phyloP scores from a whole-genome alignment of 53 echinoderm and acorn worm genomes.

The Crossaster papposus region DNA sequence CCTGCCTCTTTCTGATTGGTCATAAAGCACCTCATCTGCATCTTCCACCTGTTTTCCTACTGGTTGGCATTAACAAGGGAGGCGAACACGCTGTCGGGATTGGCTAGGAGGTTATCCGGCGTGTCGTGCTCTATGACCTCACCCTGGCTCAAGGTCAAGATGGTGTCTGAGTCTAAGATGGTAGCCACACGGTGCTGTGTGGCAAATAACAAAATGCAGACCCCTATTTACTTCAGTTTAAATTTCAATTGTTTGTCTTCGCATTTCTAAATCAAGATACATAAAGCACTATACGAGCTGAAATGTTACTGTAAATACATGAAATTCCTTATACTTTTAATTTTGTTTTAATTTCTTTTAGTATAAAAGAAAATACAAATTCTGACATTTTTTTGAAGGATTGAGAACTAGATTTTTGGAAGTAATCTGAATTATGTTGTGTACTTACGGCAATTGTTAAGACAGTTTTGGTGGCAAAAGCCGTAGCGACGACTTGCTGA shows the following conservation, averaged over 20 bases:
- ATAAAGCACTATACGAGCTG: too few species aligned
- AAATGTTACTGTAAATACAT: too few species aligned
- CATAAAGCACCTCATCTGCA: too few species aligned
- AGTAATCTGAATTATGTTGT: neutral
- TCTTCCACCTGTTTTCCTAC: too few species aligned
- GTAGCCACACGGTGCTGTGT: conserved; percentile 86
- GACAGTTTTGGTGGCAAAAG: conserved; percentile 70
- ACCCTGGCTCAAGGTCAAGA: conserved; percentile 77
- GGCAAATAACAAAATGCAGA: neutral
- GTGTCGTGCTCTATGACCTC: conserved; percentile 73
- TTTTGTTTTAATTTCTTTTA: too few species aligned
- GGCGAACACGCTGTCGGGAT: conserved; percentile 76
- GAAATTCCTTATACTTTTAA: too few species aligned
- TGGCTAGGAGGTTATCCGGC: conserved; percentile 59
- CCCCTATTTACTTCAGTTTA: too few species aligned
- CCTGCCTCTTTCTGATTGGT: too few species aligned
- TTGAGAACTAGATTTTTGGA: neutral
- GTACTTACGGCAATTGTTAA: conserved; percentile 76
- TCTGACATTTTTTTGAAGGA: neutral
- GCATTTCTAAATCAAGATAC: too few species aligned
- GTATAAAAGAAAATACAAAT: too few species aligned
- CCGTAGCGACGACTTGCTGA: conserved; percentile 70
- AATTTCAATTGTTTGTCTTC: too few species aligned
- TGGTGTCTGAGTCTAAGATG: conserved; percentile 79
- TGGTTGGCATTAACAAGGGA: conserved; percentile 69